Percentiles rank a stretch among this genome's conserved stretches.
These are phyloP conservation scores for Penaeus indicus DNA, from an alignment of 1,140 invertebrate genomes.

Conservation along the genomic window DNA sequence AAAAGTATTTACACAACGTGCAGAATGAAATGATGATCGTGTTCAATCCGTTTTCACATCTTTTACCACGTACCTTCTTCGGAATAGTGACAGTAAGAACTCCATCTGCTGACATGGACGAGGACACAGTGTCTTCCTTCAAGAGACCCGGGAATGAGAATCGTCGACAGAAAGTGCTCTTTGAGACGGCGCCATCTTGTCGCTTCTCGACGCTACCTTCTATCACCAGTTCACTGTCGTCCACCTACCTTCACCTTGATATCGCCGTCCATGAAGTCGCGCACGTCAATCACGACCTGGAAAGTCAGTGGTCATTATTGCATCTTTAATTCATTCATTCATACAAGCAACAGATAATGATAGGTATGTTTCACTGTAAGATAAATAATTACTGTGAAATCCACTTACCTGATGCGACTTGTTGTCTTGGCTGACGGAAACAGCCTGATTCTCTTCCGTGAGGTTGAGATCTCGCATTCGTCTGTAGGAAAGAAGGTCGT, in stretches of 20 bases:
- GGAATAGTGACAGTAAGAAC: slow-evolving; percentile 60
- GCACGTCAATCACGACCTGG: slow-evolving; percentile 64
- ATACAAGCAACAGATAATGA: no score
- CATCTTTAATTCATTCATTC: no score
- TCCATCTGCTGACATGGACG: slow-evolving; percentile 61
- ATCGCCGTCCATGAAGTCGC: slow-evolving; percentile 59
- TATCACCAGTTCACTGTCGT: slow-evolving; percentile 61
- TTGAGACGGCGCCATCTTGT: slow-evolving; percentile 38
- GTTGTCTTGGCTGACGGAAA: slow-evolving; percentile 38
- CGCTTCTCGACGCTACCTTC: slow-evolving; percentile 61
- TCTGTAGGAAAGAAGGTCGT: slow-evolving; percentile 44
- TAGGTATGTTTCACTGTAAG: no score
- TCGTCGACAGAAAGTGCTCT: slow-evolving; percentile 55
- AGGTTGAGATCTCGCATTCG: slow-evolving; percentile 26
- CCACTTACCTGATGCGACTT: slow-evolving; percentile 41
- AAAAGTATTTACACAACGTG: no score
- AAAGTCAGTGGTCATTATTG: background rate
- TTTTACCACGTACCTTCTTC: slow-evolving; percentile 37
- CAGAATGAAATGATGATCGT: no score
- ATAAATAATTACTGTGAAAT: no score
- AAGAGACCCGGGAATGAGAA: slow-evolving; percentile 61
- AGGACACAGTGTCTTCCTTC: slow-evolving; percentile 45
- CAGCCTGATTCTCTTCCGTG: slow-evolving; percentile 50
- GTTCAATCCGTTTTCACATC: no score
- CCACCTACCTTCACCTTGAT: slow-evolving; percentile 63